These are phyloP conservation scores for Meda fulgida DNA, from an alignment of 2,797 vertebrate species.

Conservation along the genomic window DNA sequence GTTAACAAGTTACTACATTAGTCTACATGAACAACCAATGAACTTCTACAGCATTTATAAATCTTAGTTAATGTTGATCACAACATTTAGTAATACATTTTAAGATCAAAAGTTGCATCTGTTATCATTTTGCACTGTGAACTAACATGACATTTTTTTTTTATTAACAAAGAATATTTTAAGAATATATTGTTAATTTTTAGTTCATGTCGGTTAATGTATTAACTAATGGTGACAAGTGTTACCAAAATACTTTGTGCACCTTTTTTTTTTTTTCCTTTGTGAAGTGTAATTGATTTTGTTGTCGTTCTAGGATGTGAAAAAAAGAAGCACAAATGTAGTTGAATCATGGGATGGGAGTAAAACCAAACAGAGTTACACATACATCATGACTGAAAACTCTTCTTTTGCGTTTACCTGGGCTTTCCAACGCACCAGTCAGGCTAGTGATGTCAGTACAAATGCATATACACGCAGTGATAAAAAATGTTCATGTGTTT, in stretches of 20 bases:
- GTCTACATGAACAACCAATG: too few relatives aligned
- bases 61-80: too few relatives aligned
- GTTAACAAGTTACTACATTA: too few relatives aligned
- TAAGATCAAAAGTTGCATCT: too few relatives aligned
- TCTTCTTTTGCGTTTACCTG: conserved; percentile 94
- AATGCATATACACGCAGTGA: neutral
- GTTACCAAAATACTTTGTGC: neutral
- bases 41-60: too few relatives aligned
- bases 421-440: conserved; percentile 96
- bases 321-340: conserved; percentile 92
- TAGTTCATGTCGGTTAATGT: neutral
- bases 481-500: neutral
- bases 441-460: conserved; percentile 88
- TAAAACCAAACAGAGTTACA: conserved; percentile 89
- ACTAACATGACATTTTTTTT: too few relatives aligned
- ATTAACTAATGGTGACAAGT: neutral
- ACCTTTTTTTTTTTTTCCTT: neutral
- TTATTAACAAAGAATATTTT: neutral
- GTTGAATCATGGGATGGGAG: conserved; percentile 94
- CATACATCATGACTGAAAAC: conserved; percentile 90
- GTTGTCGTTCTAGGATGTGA: conserved; percentile 83
- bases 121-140: too few relatives aligned
- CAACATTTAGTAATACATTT: too few relatives aligned
- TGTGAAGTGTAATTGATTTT: conserved; percentile 24
- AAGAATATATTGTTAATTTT: neutral